Evolutionary conservation across 2,888 invertebrate genomes (phyloP).

Genomic region (Pandemis corylana): DNA sequence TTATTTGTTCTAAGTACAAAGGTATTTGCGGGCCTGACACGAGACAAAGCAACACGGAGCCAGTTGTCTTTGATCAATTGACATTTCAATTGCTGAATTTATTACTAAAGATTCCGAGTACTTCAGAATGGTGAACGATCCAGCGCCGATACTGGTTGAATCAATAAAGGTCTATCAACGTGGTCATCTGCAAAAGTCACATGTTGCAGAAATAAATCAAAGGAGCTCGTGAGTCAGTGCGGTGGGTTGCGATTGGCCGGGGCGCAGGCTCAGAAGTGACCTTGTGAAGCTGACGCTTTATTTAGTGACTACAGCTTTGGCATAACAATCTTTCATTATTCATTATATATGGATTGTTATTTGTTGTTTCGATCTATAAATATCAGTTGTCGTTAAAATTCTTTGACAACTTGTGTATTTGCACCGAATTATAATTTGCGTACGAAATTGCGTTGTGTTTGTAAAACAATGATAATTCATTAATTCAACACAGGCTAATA

Average conservation of each 20-base stretch:
- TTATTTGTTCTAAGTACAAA: neutral
- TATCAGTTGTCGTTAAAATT: constrained; percentile 9
- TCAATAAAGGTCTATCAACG: constrained; percentile 29
- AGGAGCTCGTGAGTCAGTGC: constrained; percentile 28
- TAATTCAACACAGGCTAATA: neutral
- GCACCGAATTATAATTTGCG: neutral
- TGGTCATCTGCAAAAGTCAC: constrained; percentile 34
- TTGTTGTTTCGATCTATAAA: constrained; percentile 20
- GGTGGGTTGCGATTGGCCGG: constrained; percentile 27
- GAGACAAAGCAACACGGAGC: constrained; percentile 5
- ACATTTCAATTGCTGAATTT: constrained; percentile 20
- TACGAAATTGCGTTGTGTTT: neutral
- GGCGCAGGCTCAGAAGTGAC: constrained; percentile 24
- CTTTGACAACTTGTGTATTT: neutral
- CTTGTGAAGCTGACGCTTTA: constrained; percentile 34
- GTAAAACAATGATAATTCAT: neutral
- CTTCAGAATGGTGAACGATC: neutral
- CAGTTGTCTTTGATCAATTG: constrained; percentile 20
- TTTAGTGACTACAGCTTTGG: constrained; percentile 31
- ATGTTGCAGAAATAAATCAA: constrained; percentile 41
- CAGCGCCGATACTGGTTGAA: constrained; percentile 1
- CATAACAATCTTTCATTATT: constrained; percentile 31
- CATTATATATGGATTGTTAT: constrained; percentile 10
- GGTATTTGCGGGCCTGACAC: constrained; percentile 8
- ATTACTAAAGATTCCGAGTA: constrained; percentile 5